phyloP scores from a whole-genome alignment of 2,113 vertebrate genomes.

The Rafetus swinhoei region DNA sequence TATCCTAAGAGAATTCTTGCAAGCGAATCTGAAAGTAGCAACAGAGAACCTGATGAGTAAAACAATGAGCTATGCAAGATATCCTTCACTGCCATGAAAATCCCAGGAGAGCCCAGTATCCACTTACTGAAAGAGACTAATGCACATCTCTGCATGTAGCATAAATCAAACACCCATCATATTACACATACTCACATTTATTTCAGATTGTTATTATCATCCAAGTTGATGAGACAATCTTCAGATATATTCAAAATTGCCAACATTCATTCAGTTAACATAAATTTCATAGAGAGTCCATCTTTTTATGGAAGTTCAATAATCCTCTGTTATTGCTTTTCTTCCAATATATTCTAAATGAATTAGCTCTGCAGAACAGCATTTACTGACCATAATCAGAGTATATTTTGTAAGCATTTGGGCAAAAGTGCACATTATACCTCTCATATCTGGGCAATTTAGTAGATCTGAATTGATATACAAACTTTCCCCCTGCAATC shows the following conservation, averaged over 20 bases:
- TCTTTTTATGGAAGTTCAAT: conserved; percentile 27
- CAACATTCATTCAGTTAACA: neutral
- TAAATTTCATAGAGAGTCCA: neutral
- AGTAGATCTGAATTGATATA: neutral
- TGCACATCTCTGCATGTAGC: neutral
- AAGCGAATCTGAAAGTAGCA: conserved; percentile 48
- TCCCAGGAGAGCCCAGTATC: neutral
- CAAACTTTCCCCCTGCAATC: neutral
- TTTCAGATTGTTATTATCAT: neutral
- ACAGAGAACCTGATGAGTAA: conserved; percentile 29
- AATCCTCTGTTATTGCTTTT: conserved; percentile 27
- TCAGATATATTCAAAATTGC: conserved; percentile 22
- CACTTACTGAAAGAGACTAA: conserved; percentile 6
- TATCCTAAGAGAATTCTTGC: neutral
- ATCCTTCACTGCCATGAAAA: neutral
- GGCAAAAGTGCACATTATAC: neutral
- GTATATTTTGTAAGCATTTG: neutral
- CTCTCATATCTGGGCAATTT: neutral
- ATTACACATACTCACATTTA: neutral
- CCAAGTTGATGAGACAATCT: conserved; percentile 23
- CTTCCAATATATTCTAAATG: conserved; percentile 31
- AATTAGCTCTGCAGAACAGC: conserved; percentile 30
- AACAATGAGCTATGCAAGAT: conserved; percentile 46
- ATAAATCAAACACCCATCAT: neutral
- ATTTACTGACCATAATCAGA: neutral